Evolutionary conservation across 2,888 invertebrate genomes (phyloP).

Genomic region (Siphlonurus alternatus): DNA sequence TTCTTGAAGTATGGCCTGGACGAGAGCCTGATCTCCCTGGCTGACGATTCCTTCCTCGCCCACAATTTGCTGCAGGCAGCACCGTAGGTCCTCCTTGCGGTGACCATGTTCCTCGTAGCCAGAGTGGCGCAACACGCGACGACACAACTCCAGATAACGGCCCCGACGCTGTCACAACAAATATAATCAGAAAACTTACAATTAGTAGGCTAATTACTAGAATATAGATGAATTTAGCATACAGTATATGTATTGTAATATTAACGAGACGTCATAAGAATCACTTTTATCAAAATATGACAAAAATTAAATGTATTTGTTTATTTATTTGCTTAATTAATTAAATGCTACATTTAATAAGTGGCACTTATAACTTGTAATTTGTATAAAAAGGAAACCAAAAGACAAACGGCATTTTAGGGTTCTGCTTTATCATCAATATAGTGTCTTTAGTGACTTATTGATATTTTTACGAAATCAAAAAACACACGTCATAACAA

Average conservation of each 20-base stretch:
- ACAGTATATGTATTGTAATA: constrained; percentile 8
- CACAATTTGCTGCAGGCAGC: constrained; percentile 73
- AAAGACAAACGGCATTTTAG: too few species aligned
- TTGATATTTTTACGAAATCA: too few species aligned
- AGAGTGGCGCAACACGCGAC: constrained; percentile 64
- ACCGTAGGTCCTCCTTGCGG: constrained; percentile 60
- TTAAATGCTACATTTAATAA: too few species aligned
- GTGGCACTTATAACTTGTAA: too few species aligned
- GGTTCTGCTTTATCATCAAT: too few species aligned
- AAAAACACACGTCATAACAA: constrained; percentile 65
- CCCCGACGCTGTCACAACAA: constrained; percentile 42
- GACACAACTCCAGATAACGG: constrained; percentile 61
- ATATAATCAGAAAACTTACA: background rate
- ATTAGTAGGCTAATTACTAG: background rate
- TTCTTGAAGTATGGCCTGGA: constrained; percentile 67
- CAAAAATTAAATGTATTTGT: constrained; percentile 11
- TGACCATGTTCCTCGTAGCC: constrained; percentile 66
- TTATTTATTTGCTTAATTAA: too few species aligned
- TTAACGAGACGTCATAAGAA: constrained; percentile 8
- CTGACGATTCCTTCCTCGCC: constrained; percentile 64
- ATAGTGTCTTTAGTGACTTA: too few species aligned
- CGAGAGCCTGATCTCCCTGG: constrained; percentile 56
- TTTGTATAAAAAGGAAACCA: background rate
- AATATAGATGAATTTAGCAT: background rate
- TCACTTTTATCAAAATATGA: constrained; percentile 5